These are phyloP conservation scores for Hydractinia symbiolongicarpus DNA, from an alignment of 30 jellyfish, hydroid and myxozoan species.

Conservation along the genomic window DNA sequence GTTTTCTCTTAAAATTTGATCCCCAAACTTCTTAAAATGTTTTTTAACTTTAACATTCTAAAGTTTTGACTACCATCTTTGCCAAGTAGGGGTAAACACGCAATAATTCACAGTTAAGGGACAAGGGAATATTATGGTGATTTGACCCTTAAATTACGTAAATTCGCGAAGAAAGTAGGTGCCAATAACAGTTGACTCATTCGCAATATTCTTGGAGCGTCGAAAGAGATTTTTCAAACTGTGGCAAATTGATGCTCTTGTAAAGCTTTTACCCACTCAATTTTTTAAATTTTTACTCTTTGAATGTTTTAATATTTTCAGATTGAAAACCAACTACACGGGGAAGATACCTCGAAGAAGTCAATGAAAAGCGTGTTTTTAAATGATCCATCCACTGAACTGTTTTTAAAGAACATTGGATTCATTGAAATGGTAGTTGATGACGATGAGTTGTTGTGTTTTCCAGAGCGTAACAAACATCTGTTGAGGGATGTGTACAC, in stretches of 20 bases:
- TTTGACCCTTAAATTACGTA: no score
- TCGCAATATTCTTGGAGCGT: no score
- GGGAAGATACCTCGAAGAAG: slow-evolving; percentile 2
- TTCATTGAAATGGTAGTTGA: slow-evolving; percentile 6
- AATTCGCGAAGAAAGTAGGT: no score
- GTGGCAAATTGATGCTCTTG: not conserved
- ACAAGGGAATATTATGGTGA: no score
- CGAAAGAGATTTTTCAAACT: no score
- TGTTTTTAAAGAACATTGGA: not conserved
- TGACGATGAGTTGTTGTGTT: slow-evolving; percentile 4
- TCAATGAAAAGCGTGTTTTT: not conserved
- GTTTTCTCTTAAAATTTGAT: no score
- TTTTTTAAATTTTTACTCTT: not conserved
- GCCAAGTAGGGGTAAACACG: no score
- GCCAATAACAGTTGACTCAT: no score
- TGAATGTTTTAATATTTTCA: not conserved
- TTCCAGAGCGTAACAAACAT: not conserved
- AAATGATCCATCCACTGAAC: slow-evolving; percentile 12
- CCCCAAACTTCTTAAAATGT: no score
- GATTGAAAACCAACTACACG: slow-evolving; percentile 7
- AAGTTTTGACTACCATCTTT: no score
- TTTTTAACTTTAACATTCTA: no score
- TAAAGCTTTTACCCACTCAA: not conserved
- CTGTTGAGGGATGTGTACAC: slow-evolving; percentile 10
- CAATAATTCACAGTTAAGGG: no score